Base-by-base conservation (phyloP, 2,113 vertebrate species). In the Diadophis punctatus region DNA sequence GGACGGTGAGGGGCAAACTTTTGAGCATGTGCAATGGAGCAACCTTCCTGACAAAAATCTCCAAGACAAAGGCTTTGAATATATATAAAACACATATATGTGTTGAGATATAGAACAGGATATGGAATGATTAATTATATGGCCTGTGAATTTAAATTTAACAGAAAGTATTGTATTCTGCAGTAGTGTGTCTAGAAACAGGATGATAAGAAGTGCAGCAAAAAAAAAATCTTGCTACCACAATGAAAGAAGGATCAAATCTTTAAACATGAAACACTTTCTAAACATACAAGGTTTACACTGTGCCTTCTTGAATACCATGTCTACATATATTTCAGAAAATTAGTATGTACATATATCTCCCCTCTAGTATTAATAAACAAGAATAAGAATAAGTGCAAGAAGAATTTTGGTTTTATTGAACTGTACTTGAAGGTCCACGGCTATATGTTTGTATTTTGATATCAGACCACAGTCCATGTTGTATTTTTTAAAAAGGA, bases 401-500 rank as follows among this genome's bases (percentile, higher is more conserved):
- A 93, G 88, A 7, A 91, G 0, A 0, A 34, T n/a, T 8, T 93
- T n/a, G 87, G 92, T 89, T 39, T 93, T 93, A 87, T 3, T 10
- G 27, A 90, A 56, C 68, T 12, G 91, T 30, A 90, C 46, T 30
- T 48, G 1, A 43, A 25, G 92, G 48, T 60, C 87, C 74, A 0
- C 0, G 30, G 25, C 93, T 92, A 92, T 34, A 56, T 90, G 55
- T 88, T 92, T 22, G n/a, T 58, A 89, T 93, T 22, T 94, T 90
- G 20, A 53, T 68, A 18, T 74, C 16, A 14, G n/a, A 9, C 43
- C 10, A n/a, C 5, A 84, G 14, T 39, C 1, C 60, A 91, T 53
- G 89, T 91, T 86, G 46, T 3, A 20, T 60, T 90, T 94, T 93
- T 93, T 93, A 97, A 98, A 97, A 98, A 99, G 98, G 99, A 99